A percentile compares a stretch with the other conserved stretches of the same genome.
Evolutionary conservation across 2,888 invertebrate species (phyloP).

Genomic region (Phorcus lineatus): DNA sequence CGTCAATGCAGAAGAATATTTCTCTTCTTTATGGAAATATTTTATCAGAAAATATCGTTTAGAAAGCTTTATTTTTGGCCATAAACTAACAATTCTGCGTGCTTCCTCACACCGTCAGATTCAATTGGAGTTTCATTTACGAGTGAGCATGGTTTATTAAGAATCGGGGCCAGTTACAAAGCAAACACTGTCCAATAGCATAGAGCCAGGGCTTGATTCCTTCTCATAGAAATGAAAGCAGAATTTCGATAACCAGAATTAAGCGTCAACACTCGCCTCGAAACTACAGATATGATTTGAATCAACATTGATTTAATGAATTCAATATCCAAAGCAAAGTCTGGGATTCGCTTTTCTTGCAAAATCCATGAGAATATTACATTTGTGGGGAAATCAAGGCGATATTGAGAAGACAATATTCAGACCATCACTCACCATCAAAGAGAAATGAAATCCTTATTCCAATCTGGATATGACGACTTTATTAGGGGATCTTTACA

Average conservation of each 20-base stretch:
- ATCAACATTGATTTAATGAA: slow-evolving; percentile 25
- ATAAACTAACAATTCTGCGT: background rate
- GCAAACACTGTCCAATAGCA: background rate
- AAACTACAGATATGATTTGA: slow-evolving; percentile 9
- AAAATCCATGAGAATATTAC: slow-evolving; percentile 19
- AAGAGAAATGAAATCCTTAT: background rate
- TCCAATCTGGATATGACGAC: background rate
- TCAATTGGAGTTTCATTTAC: background rate
- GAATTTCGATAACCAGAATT: too few relatives aligned
- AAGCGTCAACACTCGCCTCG: too few relatives aligned
- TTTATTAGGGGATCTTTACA: background rate
- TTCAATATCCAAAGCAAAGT: slow-evolving; percentile 21
- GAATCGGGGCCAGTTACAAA: background rate
- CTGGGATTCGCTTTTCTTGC: slow-evolving; percentile 20
- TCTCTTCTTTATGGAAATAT: background rate
- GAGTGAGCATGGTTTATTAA: background rate
- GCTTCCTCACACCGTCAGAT: background rate
- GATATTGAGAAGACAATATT: slow-evolving; percentile 16
- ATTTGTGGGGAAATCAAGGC: slow-evolving; percentile 12
- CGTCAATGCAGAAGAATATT: too few relatives aligned
- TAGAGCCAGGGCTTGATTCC: background rate
- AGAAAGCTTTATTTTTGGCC: background rate
- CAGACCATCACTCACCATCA: background rate
- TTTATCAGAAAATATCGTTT: background rate
- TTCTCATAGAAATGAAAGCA: background rate